Conservation (phyloP, 2,113 vertebrate genomes). For the Mola mola region DNA sequence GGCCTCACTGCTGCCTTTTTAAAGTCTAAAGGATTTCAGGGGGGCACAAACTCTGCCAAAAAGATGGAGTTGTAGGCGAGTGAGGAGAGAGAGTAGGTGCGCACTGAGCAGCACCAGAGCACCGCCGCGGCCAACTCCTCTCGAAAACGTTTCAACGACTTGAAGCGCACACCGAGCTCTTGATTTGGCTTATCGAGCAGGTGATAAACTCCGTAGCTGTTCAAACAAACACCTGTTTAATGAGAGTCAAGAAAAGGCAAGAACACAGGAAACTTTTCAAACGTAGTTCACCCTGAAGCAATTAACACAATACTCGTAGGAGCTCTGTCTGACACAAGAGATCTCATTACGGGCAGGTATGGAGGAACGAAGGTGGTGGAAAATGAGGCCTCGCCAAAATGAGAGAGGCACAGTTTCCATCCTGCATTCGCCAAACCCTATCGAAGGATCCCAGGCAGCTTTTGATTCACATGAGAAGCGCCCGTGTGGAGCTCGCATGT, state of each 20-base stretch:
- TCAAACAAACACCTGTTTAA: slow-evolving; percentile 25
- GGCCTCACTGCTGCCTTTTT: slow-evolving; percentile 52
- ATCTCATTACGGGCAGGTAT: slow-evolving; percentile 48
- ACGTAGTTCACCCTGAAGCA: slow-evolving; percentile 5
- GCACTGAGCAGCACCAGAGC: slow-evolving; percentile 40
- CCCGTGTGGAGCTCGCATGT: slow-evolving; percentile 4
- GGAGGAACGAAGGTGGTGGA: slow-evolving; percentile 39
- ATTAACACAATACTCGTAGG: background rate
- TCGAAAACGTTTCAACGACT: slow-evolving; percentile 26
- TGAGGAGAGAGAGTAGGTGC: slow-evolving; percentile 40
- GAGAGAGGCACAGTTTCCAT: slow-evolving; percentile 57
- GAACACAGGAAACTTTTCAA: background rate
- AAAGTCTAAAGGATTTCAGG: slow-evolving; percentile 48
- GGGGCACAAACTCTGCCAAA: slow-evolving; percentile 33
- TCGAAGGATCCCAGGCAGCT: slow-evolving; percentile 38
- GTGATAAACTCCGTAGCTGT: background rate
- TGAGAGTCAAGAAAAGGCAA: background rate
- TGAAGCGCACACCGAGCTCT: too few species aligned
- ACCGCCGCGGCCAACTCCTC: slow-evolving; percentile 22
- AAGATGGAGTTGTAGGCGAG: slow-evolving; percentile 27
- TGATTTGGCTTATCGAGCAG: slow-evolving; percentile 3
- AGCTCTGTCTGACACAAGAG: slow-evolving; percentile 16
- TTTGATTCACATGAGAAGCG: slow-evolving; percentile 5
- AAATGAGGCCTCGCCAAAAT: slow-evolving; percentile 48
- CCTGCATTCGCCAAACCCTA: slow-evolving; percentile 37